These are phyloP conservation scores for Actinia tenebrosa DNA, from an alignment of 64 coral and sea anemone genomes.

Conservation along the genomic window DNA sequence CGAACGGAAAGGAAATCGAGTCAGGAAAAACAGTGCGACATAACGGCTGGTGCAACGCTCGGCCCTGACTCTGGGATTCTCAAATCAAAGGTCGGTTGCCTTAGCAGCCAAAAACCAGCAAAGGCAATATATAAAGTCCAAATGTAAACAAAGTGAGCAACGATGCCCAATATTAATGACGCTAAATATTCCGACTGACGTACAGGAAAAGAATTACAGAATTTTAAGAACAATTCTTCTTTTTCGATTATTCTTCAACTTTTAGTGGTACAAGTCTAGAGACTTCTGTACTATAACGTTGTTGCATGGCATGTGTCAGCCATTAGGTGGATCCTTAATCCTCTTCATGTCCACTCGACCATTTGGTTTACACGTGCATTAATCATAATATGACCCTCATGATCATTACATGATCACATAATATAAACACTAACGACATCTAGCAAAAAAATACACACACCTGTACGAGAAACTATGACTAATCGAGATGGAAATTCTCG, in stretches of 20 bases:
- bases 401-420: neutral
- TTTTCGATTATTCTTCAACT: no score
- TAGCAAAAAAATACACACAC: neutral
- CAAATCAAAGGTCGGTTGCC: conserved; percentile 1
- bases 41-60: neutral
- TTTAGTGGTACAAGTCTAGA: no score
- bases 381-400: neutral
- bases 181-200: no score
- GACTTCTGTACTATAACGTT: neutral
- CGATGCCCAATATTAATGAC: no score
- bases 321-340: no score
- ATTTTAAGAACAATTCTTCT: no score
- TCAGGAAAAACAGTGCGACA: neutral
- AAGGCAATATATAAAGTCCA: neutral
- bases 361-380: neutral
- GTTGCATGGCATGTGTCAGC: neutral
- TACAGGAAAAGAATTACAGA: no score
- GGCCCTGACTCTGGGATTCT: neutral
- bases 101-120: neutral
- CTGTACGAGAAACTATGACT: neutral
- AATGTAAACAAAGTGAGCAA: no score
- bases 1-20: neutral
- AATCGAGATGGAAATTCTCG: no score
- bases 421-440: neutral
- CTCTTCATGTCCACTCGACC: neutral